Base-by-base conservation (phyloP, 2,797 vertebrate species). In the Sebastes itinus region DNA sequence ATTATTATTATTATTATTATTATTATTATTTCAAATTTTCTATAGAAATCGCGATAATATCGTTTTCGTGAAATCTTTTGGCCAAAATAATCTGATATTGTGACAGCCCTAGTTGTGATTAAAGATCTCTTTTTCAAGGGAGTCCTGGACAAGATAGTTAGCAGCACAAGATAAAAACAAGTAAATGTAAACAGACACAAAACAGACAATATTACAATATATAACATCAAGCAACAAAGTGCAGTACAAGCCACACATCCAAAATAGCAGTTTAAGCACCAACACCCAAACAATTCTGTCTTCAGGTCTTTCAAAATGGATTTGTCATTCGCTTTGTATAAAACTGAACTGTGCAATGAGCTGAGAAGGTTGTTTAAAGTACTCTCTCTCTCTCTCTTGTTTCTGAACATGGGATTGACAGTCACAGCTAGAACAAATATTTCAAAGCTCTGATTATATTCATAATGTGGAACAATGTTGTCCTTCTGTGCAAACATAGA, bases 401-500 rank as follows among this genome's bases (percentile, higher is more conserved):
- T 46, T 25, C 23, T 13, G 64, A 58, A 46, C 58, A 7, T 54
- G 16, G 35, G 3, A 22, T 13, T 42, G 61, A 42, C 9, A 42
- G 13, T 63, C 12, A 35, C 18, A 32, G 11, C 18, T 7, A 22
- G 35, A 64, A 28, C 18, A 54, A 27, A 71, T 32, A 30, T 46
- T 58, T 65, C 30, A 75, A 77, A 59, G 23, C 28, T 46, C 30
- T 38, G 23, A 16, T 75, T 75, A 63, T 30, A 72, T 61, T 69
- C 8, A 58, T 49, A 20, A 72, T 32, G 22, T 52, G 12, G 33
- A 73, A 72, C 10, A 58, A 62, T 58, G 32, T 54, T 66, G 42
- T 70, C 25, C 32, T 38, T 69, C 20, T 68, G 55, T 66, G 35
- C 25, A 58, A 22, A 12, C 46, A 16, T 20, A 27, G 18, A 59